Conservation (phyloP, 1,140 invertebrate genomes). For the Riptortus pedestris region DNA sequence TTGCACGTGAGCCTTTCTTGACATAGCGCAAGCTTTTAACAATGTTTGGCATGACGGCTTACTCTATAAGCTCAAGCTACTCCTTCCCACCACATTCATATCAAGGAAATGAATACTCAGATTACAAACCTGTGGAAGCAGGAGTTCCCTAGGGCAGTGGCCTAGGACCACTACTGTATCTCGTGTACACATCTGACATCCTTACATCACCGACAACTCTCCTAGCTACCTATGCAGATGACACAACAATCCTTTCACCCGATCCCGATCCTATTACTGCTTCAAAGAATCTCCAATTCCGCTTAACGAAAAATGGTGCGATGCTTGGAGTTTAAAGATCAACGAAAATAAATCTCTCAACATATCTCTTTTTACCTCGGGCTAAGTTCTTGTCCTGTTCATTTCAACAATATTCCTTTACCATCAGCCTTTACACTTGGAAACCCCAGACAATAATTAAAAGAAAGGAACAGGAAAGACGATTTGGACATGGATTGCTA, state of each 20-base stretch:
- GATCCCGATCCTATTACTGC: not conserved
- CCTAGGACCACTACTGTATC: not conserved
- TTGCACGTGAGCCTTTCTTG: not conserved
- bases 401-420: too few relatives aligned
- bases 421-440: too few relatives aligned
- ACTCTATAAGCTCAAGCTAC: not conserved
- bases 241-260: not conserved
- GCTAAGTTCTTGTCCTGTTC: too few relatives aligned
- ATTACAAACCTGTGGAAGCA: not conserved
- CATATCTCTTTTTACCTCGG: too few relatives aligned
- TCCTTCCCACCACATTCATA: not conserved
- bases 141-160: not conserved
- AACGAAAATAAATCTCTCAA: not conserved
- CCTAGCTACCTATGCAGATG: not conserved
- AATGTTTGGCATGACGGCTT: not conserved
- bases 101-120: not conserved
- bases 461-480: too few relatives aligned
- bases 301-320: not conserved
- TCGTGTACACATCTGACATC: not conserved
- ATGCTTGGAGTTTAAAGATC: not conserved
- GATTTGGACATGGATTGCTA: too few relatives aligned
- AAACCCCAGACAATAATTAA: too few relatives aligned
- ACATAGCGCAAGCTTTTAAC: not conserved
- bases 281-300: not conserved
- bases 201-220: not conserved